A percentile compares a stretch with the other conserved stretches of the same genome.
Conservation (phyloP, 2,797 vertebrate genomes). For the Gallinago solitaria region DNA sequence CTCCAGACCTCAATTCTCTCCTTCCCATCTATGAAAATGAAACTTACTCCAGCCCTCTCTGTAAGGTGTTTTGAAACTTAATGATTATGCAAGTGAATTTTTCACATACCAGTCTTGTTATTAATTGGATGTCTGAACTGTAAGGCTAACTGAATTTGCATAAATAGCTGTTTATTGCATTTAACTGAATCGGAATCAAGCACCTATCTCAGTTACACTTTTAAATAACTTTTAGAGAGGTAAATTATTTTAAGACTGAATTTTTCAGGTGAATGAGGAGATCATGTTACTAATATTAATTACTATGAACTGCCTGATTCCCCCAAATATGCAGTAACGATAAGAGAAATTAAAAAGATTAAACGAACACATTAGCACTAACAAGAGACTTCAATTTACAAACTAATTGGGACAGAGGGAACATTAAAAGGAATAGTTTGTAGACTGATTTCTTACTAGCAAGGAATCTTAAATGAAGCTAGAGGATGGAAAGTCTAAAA, state of each 20-base stretch:
- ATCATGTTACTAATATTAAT: background rate
- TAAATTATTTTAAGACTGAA: background rate
- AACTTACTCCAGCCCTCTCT: background rate
- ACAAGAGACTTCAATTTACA: background rate
- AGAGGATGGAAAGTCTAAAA: background rate
- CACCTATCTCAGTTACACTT: background rate
- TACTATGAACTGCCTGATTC: background rate
- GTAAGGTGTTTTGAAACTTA: background rate
- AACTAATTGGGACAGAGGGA: background rate
- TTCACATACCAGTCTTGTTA: background rate
- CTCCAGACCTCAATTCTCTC: background rate
- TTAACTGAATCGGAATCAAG: background rate
- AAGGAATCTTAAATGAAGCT: background rate
- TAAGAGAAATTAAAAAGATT: background rate
- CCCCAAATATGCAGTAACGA: background rate
- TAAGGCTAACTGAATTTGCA: background rate
- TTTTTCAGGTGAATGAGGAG: background rate
- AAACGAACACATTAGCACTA: background rate
- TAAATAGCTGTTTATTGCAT: background rate
- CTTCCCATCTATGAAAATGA: background rate
- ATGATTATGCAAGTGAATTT: background rate
- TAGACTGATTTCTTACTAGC: background rate
- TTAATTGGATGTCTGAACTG: background rate
- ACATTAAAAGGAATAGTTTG: background rate
- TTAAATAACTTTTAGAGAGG: background rate